Evolutionary conservation across 2,797 vertebrate species (phyloP).

Genomic region (Pygocentrus nattereri): DNA sequence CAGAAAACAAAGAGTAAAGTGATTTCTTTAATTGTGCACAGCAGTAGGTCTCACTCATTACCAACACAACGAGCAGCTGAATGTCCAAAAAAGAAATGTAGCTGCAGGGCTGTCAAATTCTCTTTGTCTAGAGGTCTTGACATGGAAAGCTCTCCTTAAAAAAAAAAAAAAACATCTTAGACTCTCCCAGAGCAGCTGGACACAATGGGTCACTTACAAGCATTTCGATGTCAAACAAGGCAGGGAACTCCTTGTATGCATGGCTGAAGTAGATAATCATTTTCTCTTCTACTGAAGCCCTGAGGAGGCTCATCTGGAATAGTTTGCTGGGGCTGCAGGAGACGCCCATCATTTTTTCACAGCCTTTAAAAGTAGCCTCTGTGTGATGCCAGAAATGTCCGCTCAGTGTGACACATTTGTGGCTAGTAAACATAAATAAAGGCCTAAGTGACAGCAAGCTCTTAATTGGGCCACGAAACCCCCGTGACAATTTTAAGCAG

Average conservation of each 20-base stretch:
- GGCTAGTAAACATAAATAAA: slow-evolving; percentile 58
- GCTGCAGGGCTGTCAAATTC: slow-evolving; percentile 4
- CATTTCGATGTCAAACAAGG: slow-evolving; percentile 61
- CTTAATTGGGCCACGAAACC: slow-evolving; percentile 44
- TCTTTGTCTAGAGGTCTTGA: neutral
- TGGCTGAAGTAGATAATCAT: slow-evolving; percentile 63
- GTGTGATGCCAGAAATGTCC: slow-evolving; percentile 51
- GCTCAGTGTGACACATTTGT: slow-evolving; percentile 54
- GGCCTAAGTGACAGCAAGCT: slow-evolving; percentile 40
- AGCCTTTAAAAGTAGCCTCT: slow-evolving; percentile 56
- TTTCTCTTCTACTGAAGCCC: slow-evolving; percentile 49
- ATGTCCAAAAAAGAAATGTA: slow-evolving; percentile 4
- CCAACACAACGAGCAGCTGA: neutral
- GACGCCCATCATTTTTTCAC: slow-evolving; percentile 38
- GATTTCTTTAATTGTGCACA: slow-evolving; percentile 1
- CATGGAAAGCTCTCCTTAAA: neutral
- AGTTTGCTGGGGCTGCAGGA: slow-evolving; percentile 25
- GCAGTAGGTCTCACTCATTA: neutral
- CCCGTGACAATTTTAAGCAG: slow-evolving; percentile 43
- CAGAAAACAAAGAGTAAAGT: slow-evolving; percentile 15
- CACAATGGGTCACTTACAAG: slow-evolving; percentile 56
- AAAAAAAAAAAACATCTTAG: slow-evolving; percentile 16
- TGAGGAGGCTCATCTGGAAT: slow-evolving; percentile 29
- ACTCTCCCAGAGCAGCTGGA: slow-evolving; percentile 23
- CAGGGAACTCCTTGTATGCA: slow-evolving; percentile 64